A percentile compares a stretch with the other conserved stretches of the same genome.
phyloP scores from a whole-genome alignment of 2,113 vertebrate species.

The Bos javanicus region DNA sequence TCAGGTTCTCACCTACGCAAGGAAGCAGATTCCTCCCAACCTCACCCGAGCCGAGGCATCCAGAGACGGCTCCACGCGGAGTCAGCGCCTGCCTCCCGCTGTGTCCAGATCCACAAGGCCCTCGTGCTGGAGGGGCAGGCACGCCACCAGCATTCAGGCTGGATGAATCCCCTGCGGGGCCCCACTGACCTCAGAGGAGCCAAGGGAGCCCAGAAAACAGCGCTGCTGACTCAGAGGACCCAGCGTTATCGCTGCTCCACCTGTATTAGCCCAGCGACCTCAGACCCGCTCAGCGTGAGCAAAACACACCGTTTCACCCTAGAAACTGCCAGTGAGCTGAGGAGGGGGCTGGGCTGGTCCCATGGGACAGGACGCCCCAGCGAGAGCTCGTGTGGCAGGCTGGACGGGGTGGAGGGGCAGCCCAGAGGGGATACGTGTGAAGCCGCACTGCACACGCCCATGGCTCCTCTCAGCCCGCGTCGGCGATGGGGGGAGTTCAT shows the following conservation, averaged over 20 bases:
- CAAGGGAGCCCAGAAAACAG: neutral
- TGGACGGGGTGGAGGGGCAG: fast-evolving
- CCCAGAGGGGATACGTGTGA: fast-evolving
- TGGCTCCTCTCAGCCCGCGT: fast-evolving
- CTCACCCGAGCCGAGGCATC: neutral
- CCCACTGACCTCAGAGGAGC: neutral
- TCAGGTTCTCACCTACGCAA: neutral
- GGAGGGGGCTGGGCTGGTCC: neutral
- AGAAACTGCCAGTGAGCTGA: neutral
- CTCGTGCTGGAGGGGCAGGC: neutral
- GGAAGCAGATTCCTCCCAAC: neutral
- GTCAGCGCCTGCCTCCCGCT: neutral
- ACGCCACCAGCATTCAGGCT: neutral
- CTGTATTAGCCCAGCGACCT: neutral
- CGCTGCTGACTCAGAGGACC: neutral
- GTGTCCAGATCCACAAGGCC: neutral
- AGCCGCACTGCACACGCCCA: fast-evolving
- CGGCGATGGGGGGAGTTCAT: fast-evolving
- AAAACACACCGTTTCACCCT: neutral
- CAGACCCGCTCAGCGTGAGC: neutral
- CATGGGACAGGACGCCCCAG: neutral
- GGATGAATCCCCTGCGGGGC: neutral
- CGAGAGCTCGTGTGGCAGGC: neutral
- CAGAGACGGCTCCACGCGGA: fast-evolving
- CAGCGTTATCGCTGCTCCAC: neutral